phyloP scores from a whole-genome alignment of 2,888 invertebrate species.

The Athalia circularis region DNA sequence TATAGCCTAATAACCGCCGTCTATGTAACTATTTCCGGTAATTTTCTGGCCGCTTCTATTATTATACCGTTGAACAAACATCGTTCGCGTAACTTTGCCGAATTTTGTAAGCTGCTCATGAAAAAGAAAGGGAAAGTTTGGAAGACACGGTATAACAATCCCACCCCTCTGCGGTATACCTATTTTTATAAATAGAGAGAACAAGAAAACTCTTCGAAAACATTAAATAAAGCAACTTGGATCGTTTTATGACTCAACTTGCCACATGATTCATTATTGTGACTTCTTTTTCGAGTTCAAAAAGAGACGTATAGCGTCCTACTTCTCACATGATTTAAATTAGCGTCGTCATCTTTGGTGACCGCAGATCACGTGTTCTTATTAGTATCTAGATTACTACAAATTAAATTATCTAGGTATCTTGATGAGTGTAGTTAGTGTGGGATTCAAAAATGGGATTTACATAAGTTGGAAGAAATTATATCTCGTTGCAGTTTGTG shows the following conservation, averaged over 20 bases:
- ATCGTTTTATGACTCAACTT: slow-evolving; percentile 27
- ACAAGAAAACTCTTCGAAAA: slow-evolving; percentile 31
- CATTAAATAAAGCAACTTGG: slow-evolving; percentile 18
- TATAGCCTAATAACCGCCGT: slow-evolving; percentile 2
- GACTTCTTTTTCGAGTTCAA: too few species aligned
- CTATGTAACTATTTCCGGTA: slow-evolving; percentile 24
- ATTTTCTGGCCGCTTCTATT: not conserved
- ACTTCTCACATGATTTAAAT: too few species aligned
- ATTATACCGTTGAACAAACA: slow-evolving; percentile 16
- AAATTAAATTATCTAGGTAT: too few species aligned
- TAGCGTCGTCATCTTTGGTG: too few species aligned
- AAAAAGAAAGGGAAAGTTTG: slow-evolving; percentile 30
- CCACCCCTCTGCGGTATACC: too few species aligned
- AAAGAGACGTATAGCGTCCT: not conserved
- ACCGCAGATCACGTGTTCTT: too few species aligned
- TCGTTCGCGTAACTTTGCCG: slow-evolving; percentile 14
- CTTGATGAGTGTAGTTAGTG: too few species aligned
- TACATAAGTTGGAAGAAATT: not conserved
- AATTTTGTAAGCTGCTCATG: slow-evolving; percentile 16
- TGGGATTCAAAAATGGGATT: too few species aligned
- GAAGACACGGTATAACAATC: slow-evolving; percentile 5
- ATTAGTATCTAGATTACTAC: too few species aligned
- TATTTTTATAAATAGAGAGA: not conserved
- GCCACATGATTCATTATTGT: not conserved
- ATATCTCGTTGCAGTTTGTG: not conserved